Percentiles rank a stretch among this genome's conserved stretches.
Evolutionary conservation across 2,888 invertebrate species (phyloP).

Genomic region (Agrypnus murinus): DNA sequence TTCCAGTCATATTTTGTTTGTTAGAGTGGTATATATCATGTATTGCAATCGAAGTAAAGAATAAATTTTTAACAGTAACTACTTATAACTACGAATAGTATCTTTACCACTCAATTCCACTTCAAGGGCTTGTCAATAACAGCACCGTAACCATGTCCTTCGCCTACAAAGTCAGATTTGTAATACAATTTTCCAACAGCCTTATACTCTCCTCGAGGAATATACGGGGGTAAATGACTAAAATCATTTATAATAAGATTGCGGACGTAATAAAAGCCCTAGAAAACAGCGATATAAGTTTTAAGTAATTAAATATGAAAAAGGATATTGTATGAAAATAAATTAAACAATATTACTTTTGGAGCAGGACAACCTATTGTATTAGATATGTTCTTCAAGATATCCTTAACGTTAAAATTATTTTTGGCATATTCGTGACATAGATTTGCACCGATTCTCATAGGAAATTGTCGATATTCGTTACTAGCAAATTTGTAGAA

Average conservation of each 20-base stretch:
- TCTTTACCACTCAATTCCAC: too few relatives aligned
- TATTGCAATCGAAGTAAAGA: too few relatives aligned
- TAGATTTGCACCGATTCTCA: not conserved
- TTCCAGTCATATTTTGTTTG: too few relatives aligned
- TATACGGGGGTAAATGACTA: not conserved
- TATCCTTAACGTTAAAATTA: constrained; percentile 3
- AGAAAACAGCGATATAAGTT: too few relatives aligned
- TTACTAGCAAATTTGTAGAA: constrained; percentile 45
- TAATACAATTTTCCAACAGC: constrained; percentile 1
- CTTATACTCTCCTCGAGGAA: not conserved
- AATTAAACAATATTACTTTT: not conserved
- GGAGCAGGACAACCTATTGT: not conserved
- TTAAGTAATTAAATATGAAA: too few relatives aligned
- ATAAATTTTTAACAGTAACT: too few relatives aligned
- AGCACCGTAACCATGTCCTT: not conserved
- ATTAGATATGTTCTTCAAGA: not conserved
- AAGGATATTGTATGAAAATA: too few relatives aligned
- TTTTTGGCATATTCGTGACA: not conserved
- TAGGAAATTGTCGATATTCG: constrained; percentile 11
- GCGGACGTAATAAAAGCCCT: not conserved
- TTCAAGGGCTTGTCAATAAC: constrained; percentile 1
- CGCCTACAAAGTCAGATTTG: not conserved
- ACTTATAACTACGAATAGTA: too few relatives aligned
- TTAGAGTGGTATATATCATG: too few relatives aligned
- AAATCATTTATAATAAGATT: not conserved